Conservation (phyloP, 2,113 vertebrate species). For the Vidua chalybeata region DNA sequence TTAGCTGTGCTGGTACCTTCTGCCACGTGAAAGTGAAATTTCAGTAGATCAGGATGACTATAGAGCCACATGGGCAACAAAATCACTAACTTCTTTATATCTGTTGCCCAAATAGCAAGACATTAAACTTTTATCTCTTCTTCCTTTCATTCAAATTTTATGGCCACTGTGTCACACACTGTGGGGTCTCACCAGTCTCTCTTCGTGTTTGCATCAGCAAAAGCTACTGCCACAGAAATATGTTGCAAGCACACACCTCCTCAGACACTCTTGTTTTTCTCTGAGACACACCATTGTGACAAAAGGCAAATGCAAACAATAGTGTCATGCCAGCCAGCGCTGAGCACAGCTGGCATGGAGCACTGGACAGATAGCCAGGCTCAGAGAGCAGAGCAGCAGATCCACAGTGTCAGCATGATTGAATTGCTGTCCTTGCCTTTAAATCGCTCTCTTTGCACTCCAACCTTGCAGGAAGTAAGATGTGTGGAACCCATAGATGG, state of each 20-base stretch:
- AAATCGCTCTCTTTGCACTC: not conserved
- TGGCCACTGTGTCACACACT: not conserved
- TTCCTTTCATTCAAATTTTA: not conserved
- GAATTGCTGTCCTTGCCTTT: not conserved
- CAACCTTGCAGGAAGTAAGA: not conserved
- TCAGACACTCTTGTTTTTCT: not conserved
- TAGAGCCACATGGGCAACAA: not conserved
- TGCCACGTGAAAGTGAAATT: not conserved
- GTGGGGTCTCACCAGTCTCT: not conserved
- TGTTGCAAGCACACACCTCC: accelerated
- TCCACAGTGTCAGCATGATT: accelerated
- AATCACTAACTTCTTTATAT: not conserved
- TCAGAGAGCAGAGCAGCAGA: not conserved
- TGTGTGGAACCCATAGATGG: too few relatives aligned
- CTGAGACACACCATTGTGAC: not conserved
- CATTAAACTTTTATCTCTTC: not conserved
- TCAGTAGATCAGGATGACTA: not conserved
- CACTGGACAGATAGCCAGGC: not conserved
- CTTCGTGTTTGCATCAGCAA: not conserved
- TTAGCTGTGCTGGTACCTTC: not conserved
- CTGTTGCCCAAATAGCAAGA: not conserved
- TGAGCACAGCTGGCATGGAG: not conserved
- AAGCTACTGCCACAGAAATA: not conserved
- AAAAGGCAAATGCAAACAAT: not conserved
- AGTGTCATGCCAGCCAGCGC: accelerated